phyloP scores from a whole-genome alignment of 2,888 invertebrate genomes.

The Coenonympha arcania region DNA sequence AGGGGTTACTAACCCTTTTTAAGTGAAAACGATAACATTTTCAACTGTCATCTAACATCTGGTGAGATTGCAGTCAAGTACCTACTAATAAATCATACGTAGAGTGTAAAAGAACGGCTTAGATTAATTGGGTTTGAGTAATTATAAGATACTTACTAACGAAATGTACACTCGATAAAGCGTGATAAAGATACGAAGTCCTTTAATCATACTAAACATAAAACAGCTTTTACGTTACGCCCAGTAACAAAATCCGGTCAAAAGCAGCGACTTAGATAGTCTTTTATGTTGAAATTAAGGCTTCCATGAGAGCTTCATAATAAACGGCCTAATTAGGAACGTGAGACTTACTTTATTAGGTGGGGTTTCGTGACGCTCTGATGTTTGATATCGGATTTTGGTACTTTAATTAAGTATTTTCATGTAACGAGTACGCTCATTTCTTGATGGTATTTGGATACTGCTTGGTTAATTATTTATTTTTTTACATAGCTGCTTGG shows the following conservation, averaged over 20 bases:
- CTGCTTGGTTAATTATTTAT: conserved; percentile 21
- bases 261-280: conserved; percentile 50
- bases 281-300: conserved; percentile 69
- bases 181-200: conserved; percentile 7
- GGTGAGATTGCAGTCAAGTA: too few species aligned
- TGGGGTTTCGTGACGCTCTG: conserved; percentile 56
- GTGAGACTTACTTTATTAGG: conserved; percentile 70
- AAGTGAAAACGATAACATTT: too few species aligned
- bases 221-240: conserved; percentile 24
- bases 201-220: conserved; percentile 15
- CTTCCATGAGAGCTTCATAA: conserved; percentile 69
- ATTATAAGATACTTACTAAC: not conserved
- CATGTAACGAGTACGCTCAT: conserved; percentile 48
- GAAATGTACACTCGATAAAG: conserved; percentile 1
- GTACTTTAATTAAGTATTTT: conserved; percentile 69
- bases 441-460: conserved; percentile 26
- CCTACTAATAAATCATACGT: too few species aligned
- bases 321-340: conserved; percentile 72
- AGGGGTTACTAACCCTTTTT: too few species aligned
- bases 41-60: too few species aligned
- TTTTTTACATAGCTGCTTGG: too few species aligned
- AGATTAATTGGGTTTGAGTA: not conserved
- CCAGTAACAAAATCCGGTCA: conserved; percentile 61
- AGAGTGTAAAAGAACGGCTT: too few species aligned
- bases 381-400: conserved; percentile 68